Conservation (phyloP, 92 coral and sea anemone genomes). For the Epizoanthus ramosus region DNA sequence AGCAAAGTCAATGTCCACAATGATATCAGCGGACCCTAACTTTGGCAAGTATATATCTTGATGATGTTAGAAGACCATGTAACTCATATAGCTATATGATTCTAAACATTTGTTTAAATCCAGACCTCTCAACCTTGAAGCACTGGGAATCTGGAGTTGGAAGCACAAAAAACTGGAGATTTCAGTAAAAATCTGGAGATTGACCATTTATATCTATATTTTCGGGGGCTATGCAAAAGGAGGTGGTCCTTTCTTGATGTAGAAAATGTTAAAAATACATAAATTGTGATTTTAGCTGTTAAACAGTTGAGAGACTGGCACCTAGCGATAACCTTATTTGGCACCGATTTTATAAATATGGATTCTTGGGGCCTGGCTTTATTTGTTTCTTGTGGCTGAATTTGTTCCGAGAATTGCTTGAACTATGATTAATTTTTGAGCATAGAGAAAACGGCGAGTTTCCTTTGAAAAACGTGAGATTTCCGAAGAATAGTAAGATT, state of each 20-base stretch:
- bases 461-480: constrained; percentile 40
- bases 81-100: no score
- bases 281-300: no score
- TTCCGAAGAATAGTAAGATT: constrained; percentile 28
- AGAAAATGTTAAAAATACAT: background rate
- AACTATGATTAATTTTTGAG: constrained; percentile 37
- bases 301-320: constrained; percentile 30
- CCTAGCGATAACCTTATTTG: constrained; percentile 36
- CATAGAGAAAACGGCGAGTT: constrained; percentile 32
- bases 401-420: constrained; percentile 33
- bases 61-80: no score
- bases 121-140: no score
- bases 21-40: no score
- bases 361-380: constrained; percentile 43
- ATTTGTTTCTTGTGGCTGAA: constrained; percentile 32
- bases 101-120: no score
- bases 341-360: constrained; percentile 42
- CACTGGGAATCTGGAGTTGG: constrained; percentile 21
- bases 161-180: background rate
- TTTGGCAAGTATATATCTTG: no score
- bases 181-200: background rate
- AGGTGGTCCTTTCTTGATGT: background rate
- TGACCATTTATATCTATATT: constrained; percentile 12
- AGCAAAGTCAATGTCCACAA: no score
- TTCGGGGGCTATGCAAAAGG: background rate